These are phyloP conservation scores for Caenorhabditis doughertyi DNA, from an alignment of 2,888 invertebrate species.

Conservation along the genomic window DNA sequence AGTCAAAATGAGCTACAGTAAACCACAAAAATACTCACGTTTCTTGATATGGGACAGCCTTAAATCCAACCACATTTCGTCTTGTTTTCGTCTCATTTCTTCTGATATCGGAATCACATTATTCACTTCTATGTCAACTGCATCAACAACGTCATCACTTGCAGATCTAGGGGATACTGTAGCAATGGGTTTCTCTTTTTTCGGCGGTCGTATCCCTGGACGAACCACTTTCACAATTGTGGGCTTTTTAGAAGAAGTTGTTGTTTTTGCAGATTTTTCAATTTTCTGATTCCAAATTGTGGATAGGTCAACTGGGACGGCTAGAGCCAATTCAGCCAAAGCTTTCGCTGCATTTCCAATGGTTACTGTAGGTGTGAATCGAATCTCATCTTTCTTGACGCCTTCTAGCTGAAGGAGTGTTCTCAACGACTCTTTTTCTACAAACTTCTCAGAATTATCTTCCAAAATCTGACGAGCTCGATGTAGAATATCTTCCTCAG, in stretches of 20 bases:
- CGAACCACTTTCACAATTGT: slow-evolving; percentile 69
- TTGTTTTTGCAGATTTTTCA: slow-evolving; percentile 20
- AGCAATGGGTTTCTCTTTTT: slow-evolving; percentile 35
- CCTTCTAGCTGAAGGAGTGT: slow-evolving; percentile 65
- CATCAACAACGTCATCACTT: slow-evolving; percentile 16
- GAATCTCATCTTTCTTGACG: slow-evolving; percentile 57
- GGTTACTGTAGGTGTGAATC: slow-evolving; percentile 68
- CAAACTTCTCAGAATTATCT: slow-evolving; percentile 62
- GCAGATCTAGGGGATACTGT: slow-evolving; percentile 33
- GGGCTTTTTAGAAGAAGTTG: slow-evolving; percentile 25
- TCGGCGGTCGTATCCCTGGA: slow-evolving; percentile 49
- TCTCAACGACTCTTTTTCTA: slow-evolving; percentile 66
- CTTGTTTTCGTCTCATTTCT: slow-evolving; percentile 60
- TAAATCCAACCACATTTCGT: slow-evolving; percentile 63
- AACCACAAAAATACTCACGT: slow-evolving; percentile 7
- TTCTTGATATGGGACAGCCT: slow-evolving; percentile 53
- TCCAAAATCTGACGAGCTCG: slow-evolving; percentile 57
- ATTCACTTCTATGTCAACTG: slow-evolving; percentile 25
- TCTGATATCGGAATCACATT: slow-evolving; percentile 40
- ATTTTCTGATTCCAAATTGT: slow-evolving; percentile 48
- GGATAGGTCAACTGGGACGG: slow-evolving; percentile 67
- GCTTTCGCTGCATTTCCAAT: slow-evolving; percentile 71
- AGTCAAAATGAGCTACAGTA: neutral
- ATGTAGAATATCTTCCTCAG: slow-evolving; percentile 65
- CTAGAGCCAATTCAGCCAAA: slow-evolving; percentile 71